Base-by-base conservation (phyloP, 2,113 vertebrate genomes). In the Oenanthe melanoleuca region DNA sequence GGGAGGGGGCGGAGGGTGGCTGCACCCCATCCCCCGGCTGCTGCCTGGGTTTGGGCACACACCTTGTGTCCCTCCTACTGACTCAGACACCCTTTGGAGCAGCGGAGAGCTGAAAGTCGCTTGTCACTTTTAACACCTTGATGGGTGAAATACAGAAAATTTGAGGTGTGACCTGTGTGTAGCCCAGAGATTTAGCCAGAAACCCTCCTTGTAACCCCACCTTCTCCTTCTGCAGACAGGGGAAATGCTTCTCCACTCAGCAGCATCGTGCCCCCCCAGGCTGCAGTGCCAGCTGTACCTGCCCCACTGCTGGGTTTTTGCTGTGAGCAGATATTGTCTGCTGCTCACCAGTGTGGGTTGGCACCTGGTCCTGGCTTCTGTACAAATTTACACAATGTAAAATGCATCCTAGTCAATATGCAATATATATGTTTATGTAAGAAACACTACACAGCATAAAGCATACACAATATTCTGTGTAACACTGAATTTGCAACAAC, bases 201-300 rank as follows among this genome's bases (percentile, higher is more conserved):
- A 81, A 38, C 2, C 2, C 1, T 6, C 9, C 1, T 42, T 3
- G 1, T 14, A 6, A 19, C 19, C 6, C 9, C 0, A 0, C 11
- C 40, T 65, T 57, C 6, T 53, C 33, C 24, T 40, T 22, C 33
- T 33, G n/a, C n/a, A 61, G 31, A 1, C 14, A 8, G 42, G 29
- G 24, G 16, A 80, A 50, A 66, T 4, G 9, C 19, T 83, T 44
- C 65, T 49, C 26, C 1, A 0, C 14, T 14, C 17, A 23, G 45
- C 60, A 63, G 42, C 55, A 34, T 4, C 11, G 4, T 84, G 45
- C 14, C 13, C 2, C 10, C 44, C 10, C 44, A 17, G 28, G 2
- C 14, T 20, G 7, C 55, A 23, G 42, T 11, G 45, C 70, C 50
- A 6, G 5, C 8, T 14, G 19, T 8, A 5, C 69, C 49, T 28